Evolutionary conservation across 2,113 vertebrate genomes (phyloP).

Genomic region (Eretmochelys imbricata): DNA sequence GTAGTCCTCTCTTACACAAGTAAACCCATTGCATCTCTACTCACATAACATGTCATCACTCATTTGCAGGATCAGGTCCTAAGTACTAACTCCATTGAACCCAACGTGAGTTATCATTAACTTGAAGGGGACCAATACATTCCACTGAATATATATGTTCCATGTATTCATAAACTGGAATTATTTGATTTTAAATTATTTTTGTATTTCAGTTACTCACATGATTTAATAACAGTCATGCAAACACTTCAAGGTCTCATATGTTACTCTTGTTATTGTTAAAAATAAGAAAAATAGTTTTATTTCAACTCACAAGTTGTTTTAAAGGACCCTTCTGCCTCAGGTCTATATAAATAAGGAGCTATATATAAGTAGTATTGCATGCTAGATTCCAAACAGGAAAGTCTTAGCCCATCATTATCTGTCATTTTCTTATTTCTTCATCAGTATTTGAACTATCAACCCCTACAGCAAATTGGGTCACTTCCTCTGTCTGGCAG

Average conservation of each 20-base stretch:
- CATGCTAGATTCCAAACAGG: neutral
- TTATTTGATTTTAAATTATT: neutral
- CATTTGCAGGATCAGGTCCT: neutral
- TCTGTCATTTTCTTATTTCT: neutral
- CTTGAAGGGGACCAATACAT: neutral
- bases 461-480: neutral
- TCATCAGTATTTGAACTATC: slow-evolving; percentile 43
- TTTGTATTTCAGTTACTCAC: neutral
- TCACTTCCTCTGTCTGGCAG: slow-evolving; percentile 51
- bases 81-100: neutral
- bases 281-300: neutral
- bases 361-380: neutral
- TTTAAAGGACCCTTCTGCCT: neutral
- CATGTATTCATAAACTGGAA: neutral
- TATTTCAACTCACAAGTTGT: neutral
- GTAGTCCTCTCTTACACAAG: neutral
- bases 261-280: neutral
- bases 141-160: neutral
- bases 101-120: neutral
- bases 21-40: neutral
- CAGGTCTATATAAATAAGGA: neutral
- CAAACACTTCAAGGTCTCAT: neutral
- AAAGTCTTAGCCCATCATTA: slow-evolving; percentile 9
- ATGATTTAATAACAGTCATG: neutral
- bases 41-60: neutral